Conservation (phyloP, 2,797 vertebrate species). For the Melanotaenia boesemani region DNA sequence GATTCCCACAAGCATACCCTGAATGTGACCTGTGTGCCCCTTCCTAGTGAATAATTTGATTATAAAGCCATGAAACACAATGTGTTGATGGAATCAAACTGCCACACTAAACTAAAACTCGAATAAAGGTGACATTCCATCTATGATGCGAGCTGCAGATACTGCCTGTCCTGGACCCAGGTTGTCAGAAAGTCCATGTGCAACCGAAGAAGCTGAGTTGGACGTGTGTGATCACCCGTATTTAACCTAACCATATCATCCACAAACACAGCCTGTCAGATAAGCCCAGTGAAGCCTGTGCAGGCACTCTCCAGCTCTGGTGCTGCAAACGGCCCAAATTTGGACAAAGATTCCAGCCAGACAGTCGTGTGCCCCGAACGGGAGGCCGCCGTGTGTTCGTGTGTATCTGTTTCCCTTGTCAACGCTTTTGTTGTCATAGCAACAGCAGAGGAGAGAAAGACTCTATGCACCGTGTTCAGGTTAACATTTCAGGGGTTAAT, state of each 20-base stretch:
- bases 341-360: constrained; percentile 92
- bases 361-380: constrained; percentile 89
- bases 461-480: constrained; percentile 36
- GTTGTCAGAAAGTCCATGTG: constrained; percentile 30
- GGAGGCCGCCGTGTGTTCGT: constrained; percentile 80
- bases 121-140: constrained; percentile 1
- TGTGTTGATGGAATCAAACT: background rate
- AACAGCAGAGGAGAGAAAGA: constrained; percentile 62
- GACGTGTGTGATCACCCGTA: constrained; percentile 26
- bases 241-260: constrained; percentile 26
- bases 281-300: constrained; percentile 78
- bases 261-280: constrained; percentile 67
- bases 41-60: background rate
- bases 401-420: constrained; percentile 72
- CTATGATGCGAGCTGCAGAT: background rate
- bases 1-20: background rate
- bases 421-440: constrained; percentile 75
- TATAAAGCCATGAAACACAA: background rate
- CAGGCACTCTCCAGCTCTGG: constrained; percentile 78
- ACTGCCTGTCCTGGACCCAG: background rate
- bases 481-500: constrained; percentile 1
- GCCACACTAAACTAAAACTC: background rate
- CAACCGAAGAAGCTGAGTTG: constrained; percentile 55
- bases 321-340: constrained; percentile 88
- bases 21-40: background rate